These are phyloP conservation scores for Limnephilus rhombicus DNA, from an alignment of 2,888 invertebrate species.

Conservation along the genomic window DNA sequence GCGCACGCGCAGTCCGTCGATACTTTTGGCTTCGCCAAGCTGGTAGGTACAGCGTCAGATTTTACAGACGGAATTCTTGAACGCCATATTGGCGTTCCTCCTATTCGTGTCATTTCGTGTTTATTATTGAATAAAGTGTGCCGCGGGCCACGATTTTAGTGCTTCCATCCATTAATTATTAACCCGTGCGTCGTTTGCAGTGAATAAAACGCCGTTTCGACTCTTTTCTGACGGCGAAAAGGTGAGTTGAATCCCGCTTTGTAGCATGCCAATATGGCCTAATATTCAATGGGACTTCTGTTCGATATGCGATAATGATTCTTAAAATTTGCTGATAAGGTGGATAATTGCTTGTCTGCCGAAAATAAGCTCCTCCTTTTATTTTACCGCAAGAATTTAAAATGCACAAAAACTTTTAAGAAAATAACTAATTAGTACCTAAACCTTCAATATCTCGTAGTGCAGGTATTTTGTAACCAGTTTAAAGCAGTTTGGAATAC, in stretches of 20 bases:
- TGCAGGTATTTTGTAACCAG: neutral
- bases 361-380: slow-evolving; percentile 59
- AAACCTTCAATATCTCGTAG: neutral
- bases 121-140: slow-evolving; percentile 60
- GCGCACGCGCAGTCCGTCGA: slow-evolving; percentile 52
- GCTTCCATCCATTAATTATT: neutral
- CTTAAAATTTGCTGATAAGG: slow-evolving; percentile 81
- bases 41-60: slow-evolving; percentile 57
- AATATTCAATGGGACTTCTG: slow-evolving; percentile 80
- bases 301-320: slow-evolving; percentile 80
- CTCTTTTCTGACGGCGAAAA: slow-evolving; percentile 69
- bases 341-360: slow-evolving; percentile 77
- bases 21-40: slow-evolving; percentile 43
- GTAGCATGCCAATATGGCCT: slow-evolving; percentile 79
- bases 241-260: slow-evolving; percentile 77
- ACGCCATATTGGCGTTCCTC: slow-evolving; percentile 61
- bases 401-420: slow-evolving; percentile 8
- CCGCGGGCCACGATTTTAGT: slow-evolving; percentile 29
- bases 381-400: slow-evolving; percentile 66
- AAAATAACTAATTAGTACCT: neutral
- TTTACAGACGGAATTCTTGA: slow-evolving; percentile 67
- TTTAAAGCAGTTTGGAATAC: neutral
- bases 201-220: neutral
- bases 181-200: slow-evolving; percentile 6
- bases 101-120: slow-evolving; percentile 44